Conservation (phyloP, 2,888 invertebrate species). For the Eucera pruinosa region DNA sequence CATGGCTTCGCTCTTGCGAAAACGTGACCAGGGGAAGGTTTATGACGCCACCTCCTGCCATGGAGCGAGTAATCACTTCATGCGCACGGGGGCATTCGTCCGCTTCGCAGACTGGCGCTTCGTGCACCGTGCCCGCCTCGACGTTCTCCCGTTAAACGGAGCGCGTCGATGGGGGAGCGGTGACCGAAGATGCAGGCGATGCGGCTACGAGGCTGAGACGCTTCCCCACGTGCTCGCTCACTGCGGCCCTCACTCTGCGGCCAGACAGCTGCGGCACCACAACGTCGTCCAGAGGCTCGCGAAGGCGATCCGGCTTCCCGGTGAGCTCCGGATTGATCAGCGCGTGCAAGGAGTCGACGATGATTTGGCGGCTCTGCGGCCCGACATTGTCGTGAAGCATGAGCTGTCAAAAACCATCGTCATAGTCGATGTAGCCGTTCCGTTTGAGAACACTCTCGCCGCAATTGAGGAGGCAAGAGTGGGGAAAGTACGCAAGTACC, state of each 20-base stretch:
- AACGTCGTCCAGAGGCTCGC: conserved; percentile 66
- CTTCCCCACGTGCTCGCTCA: conserved; percentile 72
- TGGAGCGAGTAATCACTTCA: conserved; percentile 70
- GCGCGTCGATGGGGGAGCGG: conserved; percentile 49
- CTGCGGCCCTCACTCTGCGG: conserved; percentile 74
- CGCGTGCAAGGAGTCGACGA: conserved; percentile 44
- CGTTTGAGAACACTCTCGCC: conserved; percentile 73
- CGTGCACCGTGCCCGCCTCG: conserved; percentile 76
- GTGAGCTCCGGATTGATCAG: conserved; percentile 52
- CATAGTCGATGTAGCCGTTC: conserved; percentile 75
- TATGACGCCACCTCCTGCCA: conserved; percentile 40
- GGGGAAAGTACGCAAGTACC: conserved; percentile 68
- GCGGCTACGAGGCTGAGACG: conserved; percentile 72
- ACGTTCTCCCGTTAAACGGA: conserved; percentile 75
- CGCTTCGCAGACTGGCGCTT: conserved; percentile 81
- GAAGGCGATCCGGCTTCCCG: conserved; percentile 49
- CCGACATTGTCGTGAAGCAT: conserved; percentile 63
- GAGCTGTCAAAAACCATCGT: too few species aligned
- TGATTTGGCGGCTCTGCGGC: conserved; percentile 38
- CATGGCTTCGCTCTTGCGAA: neutral
- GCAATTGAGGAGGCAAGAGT: conserved; percentile 68
- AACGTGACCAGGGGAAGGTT: conserved; percentile 72
- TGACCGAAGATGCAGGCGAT: conserved; percentile 73
- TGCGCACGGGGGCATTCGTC: conserved; percentile 64
- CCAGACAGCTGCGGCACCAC: conserved; percentile 71